phyloP scores from a whole-genome alignment of 2,888 invertebrate genomes.

The Lithophane semibrunnea region DNA sequence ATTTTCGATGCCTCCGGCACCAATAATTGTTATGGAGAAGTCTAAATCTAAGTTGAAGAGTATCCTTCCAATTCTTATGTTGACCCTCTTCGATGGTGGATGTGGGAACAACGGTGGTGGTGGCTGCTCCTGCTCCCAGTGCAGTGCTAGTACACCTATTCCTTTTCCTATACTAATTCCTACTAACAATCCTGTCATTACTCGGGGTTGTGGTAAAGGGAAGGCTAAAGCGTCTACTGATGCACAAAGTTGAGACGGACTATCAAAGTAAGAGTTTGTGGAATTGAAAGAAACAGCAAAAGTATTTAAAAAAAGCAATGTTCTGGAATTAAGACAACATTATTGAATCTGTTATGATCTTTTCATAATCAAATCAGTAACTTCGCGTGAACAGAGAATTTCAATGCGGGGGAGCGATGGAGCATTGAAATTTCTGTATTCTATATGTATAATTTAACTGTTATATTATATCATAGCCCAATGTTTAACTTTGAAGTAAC shows the following conservation, averaged over 20 bases:
- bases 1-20: conserved; percentile 55
- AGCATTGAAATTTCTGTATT: too few relatives aligned
- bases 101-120: conserved; percentile 54
- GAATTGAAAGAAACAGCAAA: background rate
- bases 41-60: conserved; percentile 71
- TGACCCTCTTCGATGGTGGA: conserved; percentile 72
- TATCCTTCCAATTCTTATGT: conserved; percentile 75
- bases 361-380: background rate
- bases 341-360: conserved; percentile 1
- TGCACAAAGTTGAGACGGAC: background rate
- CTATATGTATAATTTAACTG: background rate
- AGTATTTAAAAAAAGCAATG: background rate
- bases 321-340: background rate
- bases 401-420: background rate
- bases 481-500: background rate
- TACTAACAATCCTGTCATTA: conserved; percentile 72
- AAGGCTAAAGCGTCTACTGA: conserved; percentile 1
- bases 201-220: conserved; percentile 26
- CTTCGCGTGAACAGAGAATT: background rate
- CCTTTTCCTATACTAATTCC: conserved; percentile 79
- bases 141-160: conserved; percentile 68
- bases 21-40: conserved; percentile 71
- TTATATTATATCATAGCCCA: background rate
- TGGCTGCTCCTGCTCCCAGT: conserved; percentile 63
- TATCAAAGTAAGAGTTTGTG: background rate